Evolutionary conservation across 2,113 vertebrate species (phyloP), one percentile per base, ranked within the genome.

Genomic region (Fregata magnificens): DNA sequence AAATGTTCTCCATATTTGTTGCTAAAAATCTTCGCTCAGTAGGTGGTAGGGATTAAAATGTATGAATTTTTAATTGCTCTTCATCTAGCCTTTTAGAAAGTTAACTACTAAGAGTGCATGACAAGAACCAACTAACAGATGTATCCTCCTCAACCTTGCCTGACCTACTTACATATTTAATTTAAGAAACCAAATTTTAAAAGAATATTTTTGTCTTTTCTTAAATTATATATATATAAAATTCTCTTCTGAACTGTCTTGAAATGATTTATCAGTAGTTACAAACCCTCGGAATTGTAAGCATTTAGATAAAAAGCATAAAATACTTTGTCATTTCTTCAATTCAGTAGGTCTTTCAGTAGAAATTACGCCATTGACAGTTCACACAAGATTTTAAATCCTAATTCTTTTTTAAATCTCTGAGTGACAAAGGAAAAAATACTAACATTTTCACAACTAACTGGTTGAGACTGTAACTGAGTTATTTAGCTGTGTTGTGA

Each of bases 41-140:
- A 81, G 82, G 91, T 93, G 77, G 94, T 90, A 81, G 67, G 82
- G 80, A 92, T 97, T 94, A 86, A 96, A 97, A 93, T 94, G 50
- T 86, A 97, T 98, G 95, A 97, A 97, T 98, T 98, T 98, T 96
- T 97, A 96, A 97, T 97, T 73, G 87, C 42, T 81, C 65, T 96
- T 95, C 55, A 67, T 50, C 67, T 85, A 92, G 67, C 91, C 76
- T 96, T 90, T 95, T 89, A 90, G 34, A 38, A 61, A 85, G 65
- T 95, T 95, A 96, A 96, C 97, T 85, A 79, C 83, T 95, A 92
- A 62, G 87, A 89, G 86, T 94, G 76, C 86, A 86, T 97, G 94
- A 86, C 82, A 84, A 94, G 93, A 95, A 86, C 92, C 77, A 93
- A 25, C 91, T 94, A 94, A 85, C 83, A 96, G 85, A 93, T 91